These are phyloP conservation scores for Cyaniris semiargus DNA, from an alignment of 2,888 invertebrate species.

Conservation along the genomic window DNA sequence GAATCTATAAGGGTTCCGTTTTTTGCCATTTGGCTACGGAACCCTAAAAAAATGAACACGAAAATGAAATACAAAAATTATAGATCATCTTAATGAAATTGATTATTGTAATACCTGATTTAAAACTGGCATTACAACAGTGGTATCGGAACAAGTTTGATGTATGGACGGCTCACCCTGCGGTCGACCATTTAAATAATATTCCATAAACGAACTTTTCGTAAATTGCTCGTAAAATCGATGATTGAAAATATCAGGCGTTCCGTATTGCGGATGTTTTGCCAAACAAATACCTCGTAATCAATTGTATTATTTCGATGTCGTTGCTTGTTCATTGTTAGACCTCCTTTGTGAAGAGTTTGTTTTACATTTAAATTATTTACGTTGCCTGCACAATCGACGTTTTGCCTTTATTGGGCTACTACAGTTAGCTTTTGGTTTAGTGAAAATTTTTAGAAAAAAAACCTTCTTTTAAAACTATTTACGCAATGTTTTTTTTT, in stretches of 20 bases:
- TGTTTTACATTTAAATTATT: constrained; percentile 12
- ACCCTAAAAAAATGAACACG: too few relatives aligned
- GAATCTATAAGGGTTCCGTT: too few relatives aligned
- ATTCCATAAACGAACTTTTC: constrained; percentile 48
- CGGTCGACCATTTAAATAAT: constrained; percentile 44
- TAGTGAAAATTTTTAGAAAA: background rate
- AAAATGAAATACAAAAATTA: too few relatives aligned
- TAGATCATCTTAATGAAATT: constrained; percentile 16
- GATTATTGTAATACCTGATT: constrained; percentile 17
- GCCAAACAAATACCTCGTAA: constrained; percentile 60
- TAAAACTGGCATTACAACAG: constrained; percentile 17
- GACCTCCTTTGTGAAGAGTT: constrained; percentile 26
- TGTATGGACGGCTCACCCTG: constrained; percentile 27
- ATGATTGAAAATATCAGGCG: constrained; percentile 62
- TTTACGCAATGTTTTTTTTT: background rate
- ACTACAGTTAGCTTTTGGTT: background rate
- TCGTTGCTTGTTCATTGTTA: constrained; percentile 44
- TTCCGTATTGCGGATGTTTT: constrained; percentile 56
- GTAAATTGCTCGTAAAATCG: constrained; percentile 60
- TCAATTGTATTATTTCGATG: constrained; percentile 62
- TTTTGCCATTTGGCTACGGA: too few relatives aligned
- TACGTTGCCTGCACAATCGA: background rate
- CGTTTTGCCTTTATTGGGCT: constrained; percentile 4
- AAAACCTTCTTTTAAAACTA: background rate
- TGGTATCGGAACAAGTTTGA: constrained; percentile 30